These are phyloP conservation scores for Mesodorylaimus sp. DNA, from an alignment of 2,888 invertebrate species.

Conservation along the genomic window DNA sequence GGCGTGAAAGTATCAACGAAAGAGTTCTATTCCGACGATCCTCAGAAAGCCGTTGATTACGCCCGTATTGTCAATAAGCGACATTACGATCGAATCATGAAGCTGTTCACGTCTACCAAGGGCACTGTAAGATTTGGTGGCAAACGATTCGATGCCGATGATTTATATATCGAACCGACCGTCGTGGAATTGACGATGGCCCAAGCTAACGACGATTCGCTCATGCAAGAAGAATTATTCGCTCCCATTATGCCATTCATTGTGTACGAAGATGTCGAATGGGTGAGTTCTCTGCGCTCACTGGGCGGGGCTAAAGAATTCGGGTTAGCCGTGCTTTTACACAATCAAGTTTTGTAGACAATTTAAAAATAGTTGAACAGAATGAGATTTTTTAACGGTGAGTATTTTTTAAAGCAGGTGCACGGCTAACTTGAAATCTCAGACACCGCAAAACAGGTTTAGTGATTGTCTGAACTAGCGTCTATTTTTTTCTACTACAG, in stretches of 20 bases:
- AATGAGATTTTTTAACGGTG: too few species aligned
- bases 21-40: conserved; percentile 65
- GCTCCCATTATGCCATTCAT: conserved; percentile 84
- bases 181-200: conserved; percentile 53
- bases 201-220: conserved; percentile 47
- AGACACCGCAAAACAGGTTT: too few species aligned
- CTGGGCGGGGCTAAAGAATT: too few species aligned
- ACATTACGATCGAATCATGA: conserved; percentile 52
- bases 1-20: conserved; percentile 47
- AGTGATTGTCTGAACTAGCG: too few species aligned
- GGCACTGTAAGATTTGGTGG: conserved; percentile 67
- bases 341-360: too few species aligned
- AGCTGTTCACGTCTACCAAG: conserved; percentile 46
- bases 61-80: conserved; percentile 63
- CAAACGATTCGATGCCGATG: conserved; percentile 47
- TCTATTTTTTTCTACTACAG: too few species aligned
- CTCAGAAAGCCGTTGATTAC: conserved; percentile 60
- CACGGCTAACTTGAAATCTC: too few species aligned
- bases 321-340: too few species aligned
- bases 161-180: conserved; percentile 67
- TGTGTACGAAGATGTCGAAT: conserved; percentile 59
- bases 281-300: too few species aligned
- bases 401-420: too few species aligned
- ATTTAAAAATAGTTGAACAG: too few species aligned
- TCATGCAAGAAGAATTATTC: conserved; percentile 57